Conservation (phyloP, 2,888 invertebrate genomes). For the Galerucella calmariensis region DNA sequence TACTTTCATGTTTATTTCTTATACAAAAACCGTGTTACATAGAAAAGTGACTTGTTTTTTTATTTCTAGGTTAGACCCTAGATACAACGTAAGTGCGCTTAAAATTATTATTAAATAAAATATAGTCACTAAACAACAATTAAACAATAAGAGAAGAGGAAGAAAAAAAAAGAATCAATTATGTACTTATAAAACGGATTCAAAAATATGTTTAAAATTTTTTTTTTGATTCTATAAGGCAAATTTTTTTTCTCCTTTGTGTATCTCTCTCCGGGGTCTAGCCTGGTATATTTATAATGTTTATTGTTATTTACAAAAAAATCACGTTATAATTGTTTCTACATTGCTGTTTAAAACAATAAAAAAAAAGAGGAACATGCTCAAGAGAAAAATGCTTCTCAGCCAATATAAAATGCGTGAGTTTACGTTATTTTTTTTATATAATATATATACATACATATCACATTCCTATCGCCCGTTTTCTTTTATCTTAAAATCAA, state of each 20-base stretch:
- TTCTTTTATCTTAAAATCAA: slow-evolving; percentile 18
- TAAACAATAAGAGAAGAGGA: neutral
- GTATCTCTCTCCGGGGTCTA: too few relatives aligned
- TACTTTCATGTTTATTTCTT: slow-evolving; percentile 8
- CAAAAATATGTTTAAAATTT: too few relatives aligned
- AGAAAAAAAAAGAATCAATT: too few relatives aligned
- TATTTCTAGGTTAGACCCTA: too few relatives aligned
- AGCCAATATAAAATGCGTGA: slow-evolving; percentile 63
- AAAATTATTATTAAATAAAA: slow-evolving; percentile 4
- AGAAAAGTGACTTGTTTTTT: slow-evolving; percentile 20
- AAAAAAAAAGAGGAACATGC: slow-evolving; percentile 37
- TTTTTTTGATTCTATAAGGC: too few relatives aligned
- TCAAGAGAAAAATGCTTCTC: slow-evolving; percentile 57
- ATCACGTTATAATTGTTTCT: neutral
- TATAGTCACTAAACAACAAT: slow-evolving; percentile 2
- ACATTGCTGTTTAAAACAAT: neutral
- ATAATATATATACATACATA: slow-evolving; percentile 61
- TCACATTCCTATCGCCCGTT: slow-evolving; percentile 60
- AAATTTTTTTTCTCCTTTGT: too few relatives aligned
- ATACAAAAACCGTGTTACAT: slow-evolving; percentile 27
- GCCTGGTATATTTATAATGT: too few relatives aligned
- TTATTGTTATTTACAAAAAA: too few relatives aligned
- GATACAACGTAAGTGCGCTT: neutral
- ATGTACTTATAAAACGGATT: too few relatives aligned
- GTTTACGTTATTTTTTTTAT: slow-evolving; percentile 47